These are phyloP conservation scores for Tautogolabrus adspersus DNA, from an alignment of 2,113 vertebrate species.

Conservation along the genomic window DNA sequence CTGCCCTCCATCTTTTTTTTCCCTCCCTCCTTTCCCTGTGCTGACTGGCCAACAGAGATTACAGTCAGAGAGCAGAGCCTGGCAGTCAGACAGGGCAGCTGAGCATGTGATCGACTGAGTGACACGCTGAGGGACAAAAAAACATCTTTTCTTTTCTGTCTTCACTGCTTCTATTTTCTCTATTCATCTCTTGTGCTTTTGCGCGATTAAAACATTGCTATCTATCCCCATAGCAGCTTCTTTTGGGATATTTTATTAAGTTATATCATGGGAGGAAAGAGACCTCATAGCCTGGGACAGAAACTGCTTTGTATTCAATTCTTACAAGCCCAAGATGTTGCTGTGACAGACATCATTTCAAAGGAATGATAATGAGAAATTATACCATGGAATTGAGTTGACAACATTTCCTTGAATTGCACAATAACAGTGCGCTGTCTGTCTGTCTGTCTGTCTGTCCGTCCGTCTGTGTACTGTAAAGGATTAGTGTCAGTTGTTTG, in stretches of 20 bases:
- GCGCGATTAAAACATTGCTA: background rate
- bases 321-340: background rate
- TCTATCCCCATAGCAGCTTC: background rate
- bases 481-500: slow-evolving; percentile 47
- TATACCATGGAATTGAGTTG: background rate
- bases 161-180: slow-evolving; percentile 3
- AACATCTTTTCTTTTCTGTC: slow-evolving; percentile 10
- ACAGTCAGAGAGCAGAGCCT: slow-evolving; percentile 63
- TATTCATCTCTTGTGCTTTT: background rate
- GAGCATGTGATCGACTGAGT: slow-evolving; percentile 71
- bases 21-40: slow-evolving; percentile 2
- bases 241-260: background rate
- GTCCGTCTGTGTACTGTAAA: slow-evolving; percentile 1
- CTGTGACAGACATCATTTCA: background rate
- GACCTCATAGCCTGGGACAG: background rate
- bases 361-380: background rate
- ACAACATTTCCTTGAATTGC: slow-evolving; percentile 11
- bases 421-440: slow-evolving; percentile 15
- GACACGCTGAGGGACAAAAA: slow-evolving; percentile 49
- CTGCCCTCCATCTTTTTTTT: slow-evolving; percentile 28
- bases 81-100: slow-evolving; percentile 56
- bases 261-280: background rate
- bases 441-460: background rate
- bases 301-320: background rate
- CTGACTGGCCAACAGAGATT: slow-evolving; percentile 69